Evolutionary conservation across 2,888 invertebrate genomes (phyloP), one percentile per base, ranked within the genome.

Genomic region (Megaustenia siamemsis): DNA sequence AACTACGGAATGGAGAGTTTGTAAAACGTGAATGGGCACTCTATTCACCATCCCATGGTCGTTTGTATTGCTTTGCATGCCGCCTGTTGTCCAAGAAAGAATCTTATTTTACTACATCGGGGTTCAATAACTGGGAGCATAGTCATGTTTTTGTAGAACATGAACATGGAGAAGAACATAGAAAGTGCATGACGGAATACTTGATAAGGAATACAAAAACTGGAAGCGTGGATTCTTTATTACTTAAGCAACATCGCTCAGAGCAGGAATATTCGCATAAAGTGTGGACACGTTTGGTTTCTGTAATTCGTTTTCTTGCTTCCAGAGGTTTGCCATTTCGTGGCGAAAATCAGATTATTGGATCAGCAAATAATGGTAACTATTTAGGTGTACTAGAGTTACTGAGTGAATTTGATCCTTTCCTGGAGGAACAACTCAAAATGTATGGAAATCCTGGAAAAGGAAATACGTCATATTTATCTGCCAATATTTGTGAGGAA

Each of bases 1-100:
- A 68, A 68, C 68, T 68, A 21, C 38, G 68, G 68, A 68, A 68
- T 68, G 68, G 68, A 4, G 38, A 68, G 38, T 68, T 10, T 68
- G 38, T 38, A 68, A 68, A 35, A 68, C 28, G 68, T 18, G 68
- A 68, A 68, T 68, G 68, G 38, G 21, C 38, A 38, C 38, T 68
- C 5, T 35, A 38, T 68, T 68, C 68, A 68, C 68, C 38, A 68
- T 68, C 68, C 28, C 68, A 68, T 15, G 68, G 68, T 68, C 5
- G 38, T 68, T 68, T 68, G 68, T 68, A 68, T 21, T 68, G 38
- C 12, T 38, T 38, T 68, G 21, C 28, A 18, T 38, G 38, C 21
- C 68, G 21, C 68, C 21, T 68, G 38, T 18, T 68, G 18, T 68
- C 38, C 18, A 38, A 38, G 38, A 68, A 38, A 68, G 38, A 38